Conservation (phyloP, 2,888 invertebrate species). For the Torymus auratus region DNA sequence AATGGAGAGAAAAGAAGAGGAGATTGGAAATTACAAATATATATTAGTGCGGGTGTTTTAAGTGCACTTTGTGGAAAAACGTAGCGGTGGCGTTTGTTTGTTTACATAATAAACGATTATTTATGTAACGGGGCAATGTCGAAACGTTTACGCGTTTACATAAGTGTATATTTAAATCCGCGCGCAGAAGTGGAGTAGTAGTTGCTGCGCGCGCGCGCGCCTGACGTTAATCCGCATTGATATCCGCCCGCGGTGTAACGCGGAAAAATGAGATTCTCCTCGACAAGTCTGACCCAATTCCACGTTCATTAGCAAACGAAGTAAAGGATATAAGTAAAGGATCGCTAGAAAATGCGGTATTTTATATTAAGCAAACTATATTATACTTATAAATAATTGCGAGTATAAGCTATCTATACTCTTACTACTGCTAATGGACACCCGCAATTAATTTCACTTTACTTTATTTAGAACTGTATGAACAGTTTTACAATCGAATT, state of each 20-base stretch:
- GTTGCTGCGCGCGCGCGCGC: no score
- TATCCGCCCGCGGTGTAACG: not conserved
- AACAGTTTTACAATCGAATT: no score
- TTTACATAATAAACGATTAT: constrained; percentile 5
- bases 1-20: no score
- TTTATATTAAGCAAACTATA: no score
- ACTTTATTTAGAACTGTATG: no score
- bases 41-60: not conserved
- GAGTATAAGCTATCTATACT: no score
- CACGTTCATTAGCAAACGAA: not conserved
- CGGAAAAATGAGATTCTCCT: not conserved
- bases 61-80: not conserved
- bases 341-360: no score
- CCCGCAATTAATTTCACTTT: no score
- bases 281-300: not conserved
- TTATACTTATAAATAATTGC: no score
- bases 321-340: no score
- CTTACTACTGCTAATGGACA: no score
- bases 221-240: constrained; percentile 32
- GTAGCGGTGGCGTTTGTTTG: not conserved
- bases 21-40: no score
- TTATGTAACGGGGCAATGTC: not conserved
- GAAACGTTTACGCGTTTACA: not conserved
- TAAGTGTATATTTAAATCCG: constrained; percentile 14
- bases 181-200: constrained; percentile 6